Base-by-base conservation (phyloP, 2,113 vertebrate species). In the Bubo bubo region DNA sequence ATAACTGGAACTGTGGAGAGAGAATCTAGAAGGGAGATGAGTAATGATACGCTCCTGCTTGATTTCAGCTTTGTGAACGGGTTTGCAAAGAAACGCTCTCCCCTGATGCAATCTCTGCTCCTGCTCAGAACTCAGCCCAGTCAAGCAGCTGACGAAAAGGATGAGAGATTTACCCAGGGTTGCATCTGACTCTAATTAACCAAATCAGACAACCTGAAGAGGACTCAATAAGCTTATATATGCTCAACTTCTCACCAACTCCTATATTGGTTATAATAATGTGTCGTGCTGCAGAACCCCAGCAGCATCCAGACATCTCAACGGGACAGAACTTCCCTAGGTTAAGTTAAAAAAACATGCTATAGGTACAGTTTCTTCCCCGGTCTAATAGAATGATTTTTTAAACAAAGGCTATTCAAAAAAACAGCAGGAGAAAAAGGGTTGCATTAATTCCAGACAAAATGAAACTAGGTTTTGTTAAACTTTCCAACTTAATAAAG, bases 31-130 rank as follows among this genome's bases (percentile, higher is more conserved):
- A 86, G 19, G n/a, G 28, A 59, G 52, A 55, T 2, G 43, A 52
- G 49, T 12, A 32, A 41, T 1, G 15, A 12, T 6, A 58, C 1
- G 5, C 35, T 0, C 1, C 26, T 55, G 58, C 43, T 80, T 2
- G 1, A 5, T 15, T 62, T n/a, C 75, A 83, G 67, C 59, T 74
- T 24, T 76, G 63, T 30, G n/a, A 30, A 39, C 0, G 7, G n/a
- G 32, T 30, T 52, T 66, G 45, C 26, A 28, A 12, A 41, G 37
- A 49, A 62, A 66, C 4, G 1, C 23, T 60, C 55, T 32, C 26
- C n/a, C 28, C 32, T 49, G 67, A 26, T 11, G 14, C 35, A 19
- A 11, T 14, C 60, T 55, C 74, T 70, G 66, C 30, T 75, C 39
- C 79, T 79, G 47, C 67, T 73, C 35, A 24, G 21, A 27, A 32